Conservation (phyloP, 2,888 invertebrate species). For the Autographa pulchrina region DNA sequence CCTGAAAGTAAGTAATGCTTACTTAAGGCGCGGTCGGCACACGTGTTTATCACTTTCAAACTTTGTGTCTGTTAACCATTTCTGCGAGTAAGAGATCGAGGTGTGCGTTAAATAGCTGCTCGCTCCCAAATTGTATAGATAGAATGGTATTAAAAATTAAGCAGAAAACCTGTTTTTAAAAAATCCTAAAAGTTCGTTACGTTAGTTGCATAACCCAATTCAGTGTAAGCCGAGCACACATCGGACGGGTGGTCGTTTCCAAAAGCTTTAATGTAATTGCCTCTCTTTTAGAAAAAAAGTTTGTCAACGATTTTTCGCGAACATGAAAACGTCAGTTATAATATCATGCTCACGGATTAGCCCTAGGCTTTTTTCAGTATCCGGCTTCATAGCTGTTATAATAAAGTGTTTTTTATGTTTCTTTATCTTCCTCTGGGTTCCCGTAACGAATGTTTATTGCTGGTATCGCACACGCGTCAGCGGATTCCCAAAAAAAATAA, state of each 20-base stretch:
- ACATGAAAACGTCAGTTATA: conserved; percentile 45
- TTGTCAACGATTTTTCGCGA: conserved; percentile 52
- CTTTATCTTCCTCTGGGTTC: conserved; percentile 57
- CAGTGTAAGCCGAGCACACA: conserved; percentile 66
- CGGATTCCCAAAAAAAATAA: conserved; percentile 65
- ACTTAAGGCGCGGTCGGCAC: conserved; percentile 40
- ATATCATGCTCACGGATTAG: conserved; percentile 37
- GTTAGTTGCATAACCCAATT: conserved; percentile 65
- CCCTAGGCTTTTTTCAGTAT: conserved; percentile 31
- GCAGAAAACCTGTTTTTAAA: conserved; percentile 31
- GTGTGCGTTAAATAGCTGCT: conserved; percentile 39
- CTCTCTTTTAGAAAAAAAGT: conserved; percentile 55
- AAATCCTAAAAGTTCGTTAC: conserved; percentile 54
- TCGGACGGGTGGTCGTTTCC: conserved; percentile 57
- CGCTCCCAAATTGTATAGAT: conserved; percentile 28
- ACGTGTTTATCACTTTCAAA: conserved; percentile 47
- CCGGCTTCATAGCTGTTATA: conserved; percentile 44
- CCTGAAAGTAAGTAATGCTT: conserved; percentile 66
- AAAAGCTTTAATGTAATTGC: conserved; percentile 58
- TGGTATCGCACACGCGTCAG: conserved; percentile 68
- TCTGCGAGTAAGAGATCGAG: conserved; percentile 44
- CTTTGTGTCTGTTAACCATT: conserved; percentile 50
- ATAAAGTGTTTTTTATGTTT: conserved; percentile 56
- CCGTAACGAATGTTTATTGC: conserved; percentile 71
- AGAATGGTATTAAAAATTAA: conserved; percentile 41